phyloP scores from a whole-genome alignment of 2,888 invertebrate species.

The Taenaris catops region DNA sequence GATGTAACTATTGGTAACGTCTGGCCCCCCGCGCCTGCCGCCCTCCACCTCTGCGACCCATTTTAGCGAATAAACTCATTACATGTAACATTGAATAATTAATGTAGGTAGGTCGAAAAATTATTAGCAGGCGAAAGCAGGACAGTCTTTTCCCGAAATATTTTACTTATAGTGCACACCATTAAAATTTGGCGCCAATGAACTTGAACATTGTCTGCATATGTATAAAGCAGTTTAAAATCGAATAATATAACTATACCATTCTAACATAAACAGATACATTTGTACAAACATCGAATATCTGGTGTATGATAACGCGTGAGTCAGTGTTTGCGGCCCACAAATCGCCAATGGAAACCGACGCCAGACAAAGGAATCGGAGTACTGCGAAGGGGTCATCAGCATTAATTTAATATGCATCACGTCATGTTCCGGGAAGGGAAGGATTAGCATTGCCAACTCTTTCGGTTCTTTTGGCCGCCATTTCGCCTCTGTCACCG shows the following conservation, averaged over 20 bases:
- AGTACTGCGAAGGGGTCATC: constrained; percentile 53
- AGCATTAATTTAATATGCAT: constrained; percentile 49
- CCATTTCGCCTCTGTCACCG: too few relatives aligned
- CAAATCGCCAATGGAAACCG: constrained; percentile 46
- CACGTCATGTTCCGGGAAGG: constrained; percentile 53
- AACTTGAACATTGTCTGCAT: too few relatives aligned
- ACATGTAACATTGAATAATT: too few relatives aligned
- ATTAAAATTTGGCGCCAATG: too few relatives aligned
- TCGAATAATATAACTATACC: too few relatives aligned
- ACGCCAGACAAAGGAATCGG: constrained; percentile 59
- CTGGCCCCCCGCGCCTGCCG: constrained; percentile 20
- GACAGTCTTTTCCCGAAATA: too few relatives aligned
- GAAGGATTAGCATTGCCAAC: too few relatives aligned
- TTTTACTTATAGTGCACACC: too few relatives aligned
- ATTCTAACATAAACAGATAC: constrained; percentile 19
- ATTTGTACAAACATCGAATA: constrained; percentile 34
- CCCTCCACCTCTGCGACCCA: constrained; percentile 21
- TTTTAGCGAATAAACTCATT: constrained; percentile 27
- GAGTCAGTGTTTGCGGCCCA: constrained; percentile 61
- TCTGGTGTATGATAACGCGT: constrained; percentile 51
- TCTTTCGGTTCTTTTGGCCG: too few relatives aligned
- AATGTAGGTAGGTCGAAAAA: too few relatives aligned
- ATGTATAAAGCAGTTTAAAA: too few relatives aligned
- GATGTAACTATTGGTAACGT: constrained; percentile 46
- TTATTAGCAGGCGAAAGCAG: too few relatives aligned